These are phyloP conservation scores for Tichodroma muraria DNA, from an alignment of 2,113 vertebrate genomes.

Conservation along the genomic window DNA sequence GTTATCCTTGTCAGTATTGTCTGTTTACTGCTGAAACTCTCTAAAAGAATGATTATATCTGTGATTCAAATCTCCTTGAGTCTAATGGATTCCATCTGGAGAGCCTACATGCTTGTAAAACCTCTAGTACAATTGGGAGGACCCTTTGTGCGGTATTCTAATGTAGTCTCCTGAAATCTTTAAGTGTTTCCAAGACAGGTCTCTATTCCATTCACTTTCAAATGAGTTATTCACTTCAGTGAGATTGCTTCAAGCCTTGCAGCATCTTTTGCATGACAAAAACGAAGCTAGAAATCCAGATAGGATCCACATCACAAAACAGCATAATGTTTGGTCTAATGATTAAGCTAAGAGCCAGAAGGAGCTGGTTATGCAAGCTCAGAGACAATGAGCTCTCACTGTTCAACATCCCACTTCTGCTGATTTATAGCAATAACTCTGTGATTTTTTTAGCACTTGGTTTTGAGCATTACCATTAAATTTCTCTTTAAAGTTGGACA, in stretches of 20 bases:
- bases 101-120: background rate
- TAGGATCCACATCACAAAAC: background rate
- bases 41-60: background rate
- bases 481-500: background rate
- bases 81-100: conserved; percentile 1
- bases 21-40: background rate
- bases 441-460: background rate
- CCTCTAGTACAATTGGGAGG: background rate
- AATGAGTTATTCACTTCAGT: conserved; percentile 39
- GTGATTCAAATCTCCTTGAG: background rate
- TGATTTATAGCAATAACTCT: background rate
- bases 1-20: background rate
- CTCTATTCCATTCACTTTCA: conserved; percentile 27
- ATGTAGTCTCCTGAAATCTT: conserved; percentile 12
- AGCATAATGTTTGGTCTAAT: conserved; percentile 10
- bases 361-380: background rate
- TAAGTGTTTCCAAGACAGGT: background rate
- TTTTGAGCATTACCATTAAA: background rate
- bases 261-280: conserved; percentile 29
- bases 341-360: conserved; percentile 8
- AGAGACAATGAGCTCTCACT: background rate
- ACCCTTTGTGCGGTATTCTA: background rate
- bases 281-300: background rate
- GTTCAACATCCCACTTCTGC: background rate
- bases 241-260: conserved; percentile 4